Evolutionary conservation across 2,113 vertebrate species (phyloP).

Genomic region (Myocastor coypus): DNA sequence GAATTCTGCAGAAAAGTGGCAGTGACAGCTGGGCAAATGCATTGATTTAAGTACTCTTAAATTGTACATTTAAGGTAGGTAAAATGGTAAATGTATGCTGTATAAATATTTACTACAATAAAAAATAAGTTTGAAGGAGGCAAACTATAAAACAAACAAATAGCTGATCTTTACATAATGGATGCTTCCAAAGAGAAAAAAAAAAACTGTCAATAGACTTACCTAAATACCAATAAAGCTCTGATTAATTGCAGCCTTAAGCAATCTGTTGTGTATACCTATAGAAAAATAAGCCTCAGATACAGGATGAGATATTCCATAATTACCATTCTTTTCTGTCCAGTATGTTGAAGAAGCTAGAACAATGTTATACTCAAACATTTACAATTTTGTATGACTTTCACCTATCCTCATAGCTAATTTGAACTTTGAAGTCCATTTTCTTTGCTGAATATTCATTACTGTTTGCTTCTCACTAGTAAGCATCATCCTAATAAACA

Average conservation of each 20-base stretch:
- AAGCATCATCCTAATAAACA: slow-evolving; percentile 40
- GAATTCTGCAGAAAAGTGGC: not conserved
- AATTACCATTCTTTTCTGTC: not conserved
- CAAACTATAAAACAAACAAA: not conserved
- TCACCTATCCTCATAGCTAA: not conserved
- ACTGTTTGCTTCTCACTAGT: slow-evolving; percentile 1
- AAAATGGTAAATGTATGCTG: not conserved
- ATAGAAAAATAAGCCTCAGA: not conserved
- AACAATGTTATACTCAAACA: not conserved
- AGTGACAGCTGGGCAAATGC: not conserved
- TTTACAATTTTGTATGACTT: slow-evolving; percentile 39
- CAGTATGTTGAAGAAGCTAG: not conserved
- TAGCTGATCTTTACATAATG: not conserved
- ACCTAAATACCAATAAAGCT: not conserved
- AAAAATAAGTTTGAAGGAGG: not conserved
- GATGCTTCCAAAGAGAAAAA: not conserved
- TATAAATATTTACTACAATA: not conserved
- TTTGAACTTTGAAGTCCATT: slow-evolving; percentile 18
- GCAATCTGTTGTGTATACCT: not conserved
- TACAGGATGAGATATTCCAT: not conserved
- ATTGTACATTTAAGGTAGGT: not conserved
- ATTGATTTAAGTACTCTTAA: not conserved
- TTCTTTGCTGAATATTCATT: slow-evolving; percentile 41
- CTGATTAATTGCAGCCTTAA: not conserved
- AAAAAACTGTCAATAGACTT: not conserved